A percentile compares a stretch with the other conserved stretches of the same genome.
phyloP scores from a whole-genome alignment of 2,888 invertebrate species.

The Zootermopsis nevadensis region DNA sequence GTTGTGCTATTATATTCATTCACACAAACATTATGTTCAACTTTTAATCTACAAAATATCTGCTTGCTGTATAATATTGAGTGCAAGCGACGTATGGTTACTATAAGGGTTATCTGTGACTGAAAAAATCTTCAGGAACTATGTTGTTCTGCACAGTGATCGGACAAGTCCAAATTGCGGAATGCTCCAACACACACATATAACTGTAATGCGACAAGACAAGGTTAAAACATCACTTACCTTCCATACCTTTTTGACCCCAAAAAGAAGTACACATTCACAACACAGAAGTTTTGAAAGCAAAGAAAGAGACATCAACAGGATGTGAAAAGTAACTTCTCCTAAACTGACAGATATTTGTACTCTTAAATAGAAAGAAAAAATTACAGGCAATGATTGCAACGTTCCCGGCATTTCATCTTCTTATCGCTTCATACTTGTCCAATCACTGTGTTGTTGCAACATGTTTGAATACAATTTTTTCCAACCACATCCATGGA shows the following conservation, averaged over 20 bases:
- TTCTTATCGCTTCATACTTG: constrained; percentile 23
- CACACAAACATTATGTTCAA: constrained; percentile 25
- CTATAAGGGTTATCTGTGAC: constrained; percentile 21
- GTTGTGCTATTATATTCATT: neutral
- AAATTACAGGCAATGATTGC: constrained; percentile 25
- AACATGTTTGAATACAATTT: constrained; percentile 33
- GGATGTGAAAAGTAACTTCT: neutral
- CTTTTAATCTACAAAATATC: constrained; percentile 14
- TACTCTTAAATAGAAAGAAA: constrained; percentile 36
- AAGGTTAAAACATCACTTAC: constrained; percentile 6
- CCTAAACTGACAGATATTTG: constrained; percentile 29
- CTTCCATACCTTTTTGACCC: constrained; percentile 9
- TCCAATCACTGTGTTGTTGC: constrained; percentile 9
- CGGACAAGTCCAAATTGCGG: constrained; percentile 39
- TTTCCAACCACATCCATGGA: constrained; percentile 26
- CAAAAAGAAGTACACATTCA: constrained; percentile 14
- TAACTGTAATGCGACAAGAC: constrained; percentile 31
- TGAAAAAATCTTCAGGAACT: constrained; percentile 14
- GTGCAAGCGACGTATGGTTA: neutral
- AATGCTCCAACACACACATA: constrained; percentile 38
- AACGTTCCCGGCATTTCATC: constrained; percentile 34
- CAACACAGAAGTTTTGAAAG: constrained; percentile 13
- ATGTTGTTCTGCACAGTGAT: constrained; percentile 38
- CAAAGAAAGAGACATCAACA: neutral
- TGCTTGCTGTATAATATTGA: neutral